Percentiles rank a stretch among this genome's conserved stretches.
phyloP scores from a whole-genome alignment of 2,888 invertebrate genomes.

The Mythimna lalbum region DNA sequence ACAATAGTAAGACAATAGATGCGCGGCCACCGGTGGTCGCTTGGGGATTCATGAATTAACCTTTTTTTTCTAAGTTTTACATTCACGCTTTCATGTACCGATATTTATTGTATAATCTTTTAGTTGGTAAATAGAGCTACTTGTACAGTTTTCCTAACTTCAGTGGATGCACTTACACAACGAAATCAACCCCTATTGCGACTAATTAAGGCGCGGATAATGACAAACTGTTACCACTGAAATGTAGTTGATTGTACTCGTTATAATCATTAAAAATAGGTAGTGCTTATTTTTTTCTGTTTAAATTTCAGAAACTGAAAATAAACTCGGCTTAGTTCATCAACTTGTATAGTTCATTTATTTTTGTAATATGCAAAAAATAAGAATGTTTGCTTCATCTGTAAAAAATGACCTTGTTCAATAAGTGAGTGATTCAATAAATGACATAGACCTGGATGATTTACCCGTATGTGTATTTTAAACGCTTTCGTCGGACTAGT shows the following conservation, averaged over 20 bases:
- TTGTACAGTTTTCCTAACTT: background rate
- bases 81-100: background rate
- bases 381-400: background rate
- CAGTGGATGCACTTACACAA: background rate
- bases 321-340: background rate
- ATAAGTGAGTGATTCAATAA: background rate
- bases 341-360: background rate
- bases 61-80: background rate
- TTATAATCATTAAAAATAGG: background rate
- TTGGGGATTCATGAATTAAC: too few relatives aligned
- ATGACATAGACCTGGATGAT: constrained; percentile 6
- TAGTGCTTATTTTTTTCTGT: background rate
- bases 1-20: too few relatives aligned
- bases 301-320: background rate
- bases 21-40: too few relatives aligned
- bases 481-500: too few relatives aligned
- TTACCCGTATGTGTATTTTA: too few relatives aligned
- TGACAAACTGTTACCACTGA: background rate
- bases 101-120: background rate
- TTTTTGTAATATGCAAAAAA: background rate
- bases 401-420: background rate
- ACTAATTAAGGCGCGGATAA: background rate
- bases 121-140: background rate
- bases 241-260: background rate
- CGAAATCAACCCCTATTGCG: background rate